phyloP scores from a whole-genome alignment of 2,113 vertebrate genomes.

The Gymnobelideus leadbeateri region DNA sequence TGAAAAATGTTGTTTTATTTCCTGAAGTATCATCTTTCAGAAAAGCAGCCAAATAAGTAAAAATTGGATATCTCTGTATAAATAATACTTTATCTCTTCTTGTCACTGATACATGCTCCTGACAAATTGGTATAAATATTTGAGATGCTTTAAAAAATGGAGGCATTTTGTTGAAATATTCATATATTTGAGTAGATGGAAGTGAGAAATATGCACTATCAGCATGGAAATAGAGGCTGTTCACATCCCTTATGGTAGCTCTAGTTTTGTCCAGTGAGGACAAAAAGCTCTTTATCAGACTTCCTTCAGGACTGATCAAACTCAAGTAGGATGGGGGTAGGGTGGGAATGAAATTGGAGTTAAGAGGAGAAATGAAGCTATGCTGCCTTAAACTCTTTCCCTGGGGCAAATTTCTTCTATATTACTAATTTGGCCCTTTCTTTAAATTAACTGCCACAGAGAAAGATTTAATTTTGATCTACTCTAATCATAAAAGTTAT shows the following conservation, averaged over 20 bases:
- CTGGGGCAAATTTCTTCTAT: background rate
- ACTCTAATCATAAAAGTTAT: slow-evolving; percentile 15
- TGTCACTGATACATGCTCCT: slow-evolving; percentile 66
- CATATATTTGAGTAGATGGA: slow-evolving; percentile 27
- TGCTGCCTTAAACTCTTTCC: slow-evolving; percentile 9
- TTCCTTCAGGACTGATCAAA: background rate
- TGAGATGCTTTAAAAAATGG: slow-evolving; percentile 54
- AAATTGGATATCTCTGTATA: slow-evolving; percentile 69
- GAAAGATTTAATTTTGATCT: slow-evolving; percentile 44
- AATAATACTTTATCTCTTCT: slow-evolving; percentile 68
- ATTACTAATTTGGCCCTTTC: background rate
- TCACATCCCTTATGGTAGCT: background rate
- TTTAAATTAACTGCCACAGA: slow-evolving; percentile 41
- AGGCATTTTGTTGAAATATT: slow-evolving; percentile 52
- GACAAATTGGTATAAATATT: slow-evolving; percentile 75
- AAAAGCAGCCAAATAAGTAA: slow-evolving; percentile 73
- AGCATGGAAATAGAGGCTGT: background rate
- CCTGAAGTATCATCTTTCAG: slow-evolving; percentile 60
- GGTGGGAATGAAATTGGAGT: background rate
- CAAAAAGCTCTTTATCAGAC: slow-evolving; percentile 2
- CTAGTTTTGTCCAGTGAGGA: background rate
- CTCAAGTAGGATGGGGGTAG: background rate
- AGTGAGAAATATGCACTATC: background rate
- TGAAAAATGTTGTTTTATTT: slow-evolving; percentile 69
- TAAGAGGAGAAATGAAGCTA: background rate